phyloP scores from a whole-genome alignment of 2,888 invertebrate genomes.

The Agrochola lota region DNA sequence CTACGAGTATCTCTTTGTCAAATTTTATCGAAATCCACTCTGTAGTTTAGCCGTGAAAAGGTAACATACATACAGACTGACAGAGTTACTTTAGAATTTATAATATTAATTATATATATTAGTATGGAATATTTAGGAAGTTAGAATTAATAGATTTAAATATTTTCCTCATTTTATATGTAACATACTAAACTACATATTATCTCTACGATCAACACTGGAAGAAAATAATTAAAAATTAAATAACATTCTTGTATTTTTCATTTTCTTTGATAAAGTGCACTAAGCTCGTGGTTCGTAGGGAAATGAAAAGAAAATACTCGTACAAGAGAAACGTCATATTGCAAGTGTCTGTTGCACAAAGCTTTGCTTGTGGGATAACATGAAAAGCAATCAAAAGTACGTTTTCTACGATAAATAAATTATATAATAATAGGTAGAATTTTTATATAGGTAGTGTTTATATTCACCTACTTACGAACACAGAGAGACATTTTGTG shows the following conservation, averaged over 20 bases:
- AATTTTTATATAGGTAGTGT: background rate
- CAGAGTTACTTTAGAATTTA: too few species aligned
- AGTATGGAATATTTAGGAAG: too few species aligned
- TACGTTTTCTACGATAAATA: background rate
- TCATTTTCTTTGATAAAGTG: background rate
- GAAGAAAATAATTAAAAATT: too few species aligned
- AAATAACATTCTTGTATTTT: background rate
- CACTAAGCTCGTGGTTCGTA: background rate
- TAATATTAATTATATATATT: too few species aligned
- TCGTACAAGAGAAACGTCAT: background rate
- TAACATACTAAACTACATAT: background rate
- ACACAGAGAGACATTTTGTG: too few species aligned
- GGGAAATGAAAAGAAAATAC: background rate
- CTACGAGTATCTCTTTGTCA: too few species aligned
- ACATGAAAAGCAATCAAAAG: background rate
- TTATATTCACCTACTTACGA: background rate
- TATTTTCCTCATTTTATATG: too few species aligned
- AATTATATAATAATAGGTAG: background rate
- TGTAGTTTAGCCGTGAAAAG: too few species aligned
- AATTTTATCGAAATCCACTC: too few species aligned
- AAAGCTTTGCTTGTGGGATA: background rate
- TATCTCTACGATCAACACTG: background rate
- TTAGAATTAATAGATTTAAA: too few species aligned
- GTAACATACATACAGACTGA: too few species aligned
- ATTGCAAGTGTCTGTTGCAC: background rate